Base-by-base conservation (phyloP, 2,797 vertebrate species). In the Aselliscus stoliczkanus region DNA sequence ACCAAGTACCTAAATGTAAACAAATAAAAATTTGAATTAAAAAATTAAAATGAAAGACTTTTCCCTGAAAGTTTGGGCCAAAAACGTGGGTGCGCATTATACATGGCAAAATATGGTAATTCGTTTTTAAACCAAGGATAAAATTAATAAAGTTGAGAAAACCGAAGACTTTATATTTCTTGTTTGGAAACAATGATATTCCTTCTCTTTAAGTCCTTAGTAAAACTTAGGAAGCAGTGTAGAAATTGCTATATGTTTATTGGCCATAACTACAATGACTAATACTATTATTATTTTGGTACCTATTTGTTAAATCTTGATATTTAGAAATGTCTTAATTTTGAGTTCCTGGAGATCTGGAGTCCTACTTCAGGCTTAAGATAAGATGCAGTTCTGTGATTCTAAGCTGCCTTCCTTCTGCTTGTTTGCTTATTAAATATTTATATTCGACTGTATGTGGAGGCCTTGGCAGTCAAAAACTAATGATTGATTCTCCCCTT, bases 341-440 rank as follows among this genome's bases (percentile, higher is more conserved):
- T 76, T 67, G 62, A 88, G 39, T 58, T 90, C n/a, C 58, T 82
- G 23, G 42, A 58, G 12, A 23, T 52, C 11, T 69, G 70, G n/a
- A 72, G 21, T 2, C 50, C 1, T 37, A 27, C 31, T 2, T 88
- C 42, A 86, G 37, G 5, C 11, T 31, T 84, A 60, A 88, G n/a
- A 39, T 44, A 77, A 80, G 65, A 60, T 64, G 27, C 11, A 54
- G 18, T 37, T 64, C 11, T 80, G 2, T 72, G 70, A 69, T 82
- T 87, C 29, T 34, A 39, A 27, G 34, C 8, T 88, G n/a, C 21
- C 15, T 76, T 17, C 2, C 15, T 58, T 89, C 21, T 56, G 37
- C 37, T 76, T 72, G 37, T 15, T 84, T 81, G 34, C n/a, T 90
- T 94, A 62, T 20, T 39, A 80, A 80, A 37, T 67, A 77, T 50